These are phyloP conservation scores for Microdon myrmicae DNA, from an alignment of 2,888 invertebrate genomes.

Conservation along the genomic window DNA sequence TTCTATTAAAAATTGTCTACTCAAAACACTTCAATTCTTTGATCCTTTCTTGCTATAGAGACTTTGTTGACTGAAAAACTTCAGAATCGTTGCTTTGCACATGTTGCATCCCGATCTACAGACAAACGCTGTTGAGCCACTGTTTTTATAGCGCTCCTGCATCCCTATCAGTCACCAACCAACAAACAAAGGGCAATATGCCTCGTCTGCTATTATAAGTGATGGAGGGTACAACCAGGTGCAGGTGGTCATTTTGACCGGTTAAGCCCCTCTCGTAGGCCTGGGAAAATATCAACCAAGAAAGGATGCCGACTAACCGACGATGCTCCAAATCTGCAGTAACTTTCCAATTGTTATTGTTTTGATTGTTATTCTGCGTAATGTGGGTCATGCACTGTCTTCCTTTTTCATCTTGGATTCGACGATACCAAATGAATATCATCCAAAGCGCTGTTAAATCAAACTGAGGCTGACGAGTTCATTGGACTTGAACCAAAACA, in stretches of 20 bases:
- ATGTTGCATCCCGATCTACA: too few relatives aligned
- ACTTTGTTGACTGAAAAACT: too few relatives aligned
- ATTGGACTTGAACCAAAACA: constrained; percentile 30
- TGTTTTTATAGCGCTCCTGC: constrained; percentile 16
- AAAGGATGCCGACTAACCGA: too few relatives aligned
- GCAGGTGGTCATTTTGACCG: constrained; percentile 37
- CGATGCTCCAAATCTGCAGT: too few relatives aligned
- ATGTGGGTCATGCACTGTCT: constrained; percentile 49
- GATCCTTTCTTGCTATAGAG: too few relatives aligned
- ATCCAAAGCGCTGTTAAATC: background rate
- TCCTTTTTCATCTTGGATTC: too few relatives aligned
- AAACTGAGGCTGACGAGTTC: constrained; percentile 17
- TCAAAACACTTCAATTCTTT: too few relatives aligned
- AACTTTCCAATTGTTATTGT: too few relatives aligned
- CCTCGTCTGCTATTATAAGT: constrained; percentile 9
- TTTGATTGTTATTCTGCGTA: constrained; percentile 29
- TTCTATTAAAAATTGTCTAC: too few relatives aligned
- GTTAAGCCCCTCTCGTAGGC: constrained; percentile 5
- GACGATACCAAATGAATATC: background rate
- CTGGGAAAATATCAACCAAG: constrained; percentile 19
- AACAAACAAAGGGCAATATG: constrained; percentile 24
- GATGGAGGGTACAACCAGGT: constrained; percentile 37
- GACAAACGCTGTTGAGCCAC: too few relatives aligned
- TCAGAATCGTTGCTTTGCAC: too few relatives aligned
- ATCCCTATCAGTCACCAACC: constrained; percentile 11